These are phyloP conservation scores for Beroe forskalii DNA, from an alignment of 37 sponge, comb jelly and placozoan species.

Conservation along the genomic window DNA sequence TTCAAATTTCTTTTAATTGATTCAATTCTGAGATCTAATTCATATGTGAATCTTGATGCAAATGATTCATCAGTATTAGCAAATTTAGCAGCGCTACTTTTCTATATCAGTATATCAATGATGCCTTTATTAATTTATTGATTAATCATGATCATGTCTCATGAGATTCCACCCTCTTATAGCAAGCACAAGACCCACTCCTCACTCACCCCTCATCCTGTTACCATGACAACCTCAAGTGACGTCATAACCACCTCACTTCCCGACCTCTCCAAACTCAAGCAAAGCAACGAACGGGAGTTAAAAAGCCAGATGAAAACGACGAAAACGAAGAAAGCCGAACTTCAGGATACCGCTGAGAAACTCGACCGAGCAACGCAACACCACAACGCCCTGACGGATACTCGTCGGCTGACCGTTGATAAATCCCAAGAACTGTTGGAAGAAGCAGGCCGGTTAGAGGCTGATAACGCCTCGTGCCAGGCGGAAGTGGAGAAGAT, in stretches of 20 bases:
- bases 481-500: conserved; percentile 1
- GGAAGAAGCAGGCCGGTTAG: background rate
- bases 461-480: background rate
- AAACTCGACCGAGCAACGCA: conserved; percentile 18
- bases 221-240: conserved; percentile 47
- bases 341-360: background rate
- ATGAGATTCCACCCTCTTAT: background rate
- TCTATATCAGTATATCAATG: too few relatives aligned
- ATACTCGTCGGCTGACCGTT: background rate
- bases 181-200: background rate
- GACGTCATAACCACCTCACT: conserved; percentile 57
- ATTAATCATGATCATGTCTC: too few relatives aligned
- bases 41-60: too few relatives aligned
- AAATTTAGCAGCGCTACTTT: too few relatives aligned
- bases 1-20: too few relatives aligned
- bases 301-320: background rate
- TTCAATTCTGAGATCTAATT: too few relatives aligned
- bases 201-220: background rate
- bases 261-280: conserved; percentile 28
- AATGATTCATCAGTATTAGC: too few relatives aligned
- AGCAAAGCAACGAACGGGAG: background rate
- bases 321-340: background rate
- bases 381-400: background rate
- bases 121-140: too few relatives aligned
- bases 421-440: background rate